Conservation (phyloP, 2,113 vertebrate genomes). For the Synodontis membranacea region DNA sequence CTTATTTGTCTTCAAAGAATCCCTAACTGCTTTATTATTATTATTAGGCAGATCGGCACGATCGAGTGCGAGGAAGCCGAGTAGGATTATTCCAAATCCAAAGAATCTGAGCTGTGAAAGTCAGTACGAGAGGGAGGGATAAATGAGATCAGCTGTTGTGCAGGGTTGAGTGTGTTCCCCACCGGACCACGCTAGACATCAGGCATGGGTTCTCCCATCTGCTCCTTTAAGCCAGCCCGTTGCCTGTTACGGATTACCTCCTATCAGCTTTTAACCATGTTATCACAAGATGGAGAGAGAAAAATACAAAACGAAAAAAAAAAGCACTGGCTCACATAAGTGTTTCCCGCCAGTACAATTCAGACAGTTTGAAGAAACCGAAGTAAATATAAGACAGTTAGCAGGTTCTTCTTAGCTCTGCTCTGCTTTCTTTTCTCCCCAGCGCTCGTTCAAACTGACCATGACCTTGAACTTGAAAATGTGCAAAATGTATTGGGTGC, state of each 20-base stretch:
- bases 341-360: not conserved
- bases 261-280: slow-evolving; percentile 42
- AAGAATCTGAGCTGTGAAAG: slow-evolving; percentile 37
- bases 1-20: slow-evolving; percentile 35
- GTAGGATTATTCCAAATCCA: slow-evolving; percentile 43
- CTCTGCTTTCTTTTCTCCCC: not conserved
- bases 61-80: slow-evolving; percentile 37
- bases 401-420: not conserved
- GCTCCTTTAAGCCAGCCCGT: not conserved
- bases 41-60: slow-evolving; percentile 44
- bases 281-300: not conserved
- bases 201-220: slow-evolving; percentile 1
- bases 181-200: slow-evolving; percentile 7
- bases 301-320: slow-evolving; percentile 47
- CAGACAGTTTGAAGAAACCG: not conserved
- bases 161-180: slow-evolving; percentile 15
- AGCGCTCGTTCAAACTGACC: not conserved
- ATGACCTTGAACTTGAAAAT: not conserved
- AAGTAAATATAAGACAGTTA: not conserved
- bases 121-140: slow-evolving; percentile 19
- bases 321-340: slow-evolving; percentile 31
- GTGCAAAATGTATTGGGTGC: not conserved
- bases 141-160: slow-evolving; percentile 33
- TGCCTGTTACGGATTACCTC: slow-evolving; percentile 46
- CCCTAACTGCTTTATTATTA: slow-evolving; percentile 37